Percentiles rank a stretch among this genome's conserved stretches.
Evolutionary conservation across 2,888 invertebrate species (phyloP).

Genomic region (Liopterus haemorrhoidalis): DNA sequence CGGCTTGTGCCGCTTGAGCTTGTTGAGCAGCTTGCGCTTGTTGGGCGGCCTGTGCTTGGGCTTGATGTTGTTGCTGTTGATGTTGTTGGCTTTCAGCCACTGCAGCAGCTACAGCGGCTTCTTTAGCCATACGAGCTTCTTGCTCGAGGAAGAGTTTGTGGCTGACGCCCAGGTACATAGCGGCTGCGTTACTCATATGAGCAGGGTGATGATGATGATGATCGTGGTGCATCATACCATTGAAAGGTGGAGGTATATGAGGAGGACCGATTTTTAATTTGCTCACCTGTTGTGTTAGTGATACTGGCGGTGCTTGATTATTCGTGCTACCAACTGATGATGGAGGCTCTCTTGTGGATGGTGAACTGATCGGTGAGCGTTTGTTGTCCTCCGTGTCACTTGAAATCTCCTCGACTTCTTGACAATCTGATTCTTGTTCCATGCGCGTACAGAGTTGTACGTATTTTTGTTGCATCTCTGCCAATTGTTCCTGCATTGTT

Average conservation of each 20-base stretch:
- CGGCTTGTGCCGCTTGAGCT: conserved; percentile 37
- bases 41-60: conserved; percentile 43
- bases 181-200: conserved; percentile 49
- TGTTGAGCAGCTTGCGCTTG: conserved; percentile 38
- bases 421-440: conserved; percentile 71
- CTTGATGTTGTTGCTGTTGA: conserved; percentile 43
- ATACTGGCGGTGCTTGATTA: conserved; percentile 38
- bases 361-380: conserved; percentile 52
- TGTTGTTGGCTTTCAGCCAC: conserved; percentile 53
- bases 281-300: conserved; percentile 42
- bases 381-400: conserved; percentile 62
- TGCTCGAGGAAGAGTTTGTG: conserved; percentile 76
- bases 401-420: conserved; percentile 66
- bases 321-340: conserved; percentile 37
- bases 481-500: conserved; percentile 82
- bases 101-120: conserved; percentile 55
- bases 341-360: conserved; percentile 45
- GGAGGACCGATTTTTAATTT: conserved; percentile 46
- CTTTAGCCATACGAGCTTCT: conserved; percentile 66
- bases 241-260: conserved; percentile 47
- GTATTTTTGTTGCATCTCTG: conserved; percentile 88
- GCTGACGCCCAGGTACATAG: conserved; percentile 71
- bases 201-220: conserved; percentile 46
- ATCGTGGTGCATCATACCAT: conserved; percentile 41
- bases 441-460: conserved; percentile 79